phyloP scores from a whole-genome alignment of 2,888 invertebrate species.

The Kuschelorhynchus macadamiae region DNA sequence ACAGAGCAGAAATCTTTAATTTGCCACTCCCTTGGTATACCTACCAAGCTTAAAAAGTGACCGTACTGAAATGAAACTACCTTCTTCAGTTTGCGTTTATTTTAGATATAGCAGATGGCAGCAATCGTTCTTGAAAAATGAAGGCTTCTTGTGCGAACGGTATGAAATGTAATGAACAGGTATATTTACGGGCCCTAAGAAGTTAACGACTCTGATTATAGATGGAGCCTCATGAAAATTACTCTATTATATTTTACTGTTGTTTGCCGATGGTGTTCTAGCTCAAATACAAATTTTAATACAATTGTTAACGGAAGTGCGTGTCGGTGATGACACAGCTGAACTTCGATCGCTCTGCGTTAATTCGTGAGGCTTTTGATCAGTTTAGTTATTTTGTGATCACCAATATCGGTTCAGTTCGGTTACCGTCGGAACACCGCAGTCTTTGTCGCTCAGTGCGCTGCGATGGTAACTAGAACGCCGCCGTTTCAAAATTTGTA shows the following conservation, averaged over 20 bases:
- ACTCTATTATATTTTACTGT: neutral
- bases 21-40: too few species aligned
- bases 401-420: slow-evolving; percentile 18
- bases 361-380: slow-evolving; percentile 17
- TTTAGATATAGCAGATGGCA: too few species aligned
- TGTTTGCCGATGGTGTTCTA: neutral
- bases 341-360: slow-evolving; percentile 27
- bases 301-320: slow-evolving; percentile 12
- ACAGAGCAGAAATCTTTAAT: too few species aligned
- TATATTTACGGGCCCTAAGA: too few species aligned
- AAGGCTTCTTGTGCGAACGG: too few species aligned
- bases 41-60: too few species aligned
- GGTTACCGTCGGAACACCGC: slow-evolving; percentile 38
- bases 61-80: too few species aligned
- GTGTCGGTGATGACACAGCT: slow-evolving; percentile 25
- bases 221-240: slow-evolving; percentile 5
- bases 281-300: slow-evolving; percentile 16
- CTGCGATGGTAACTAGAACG: slow-evolving; percentile 36
- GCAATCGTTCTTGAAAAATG: too few species aligned
- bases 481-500: slow-evolving; percentile 36
- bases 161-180: too few species aligned
- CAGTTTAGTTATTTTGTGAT: slow-evolving; percentile 22
- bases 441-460: slow-evolving; percentile 36
- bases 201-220: too few species aligned
- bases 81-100: too few species aligned